phyloP scores from a whole-genome alignment of 2,797 vertebrate species.

The Macropodus opercularis region DNA sequence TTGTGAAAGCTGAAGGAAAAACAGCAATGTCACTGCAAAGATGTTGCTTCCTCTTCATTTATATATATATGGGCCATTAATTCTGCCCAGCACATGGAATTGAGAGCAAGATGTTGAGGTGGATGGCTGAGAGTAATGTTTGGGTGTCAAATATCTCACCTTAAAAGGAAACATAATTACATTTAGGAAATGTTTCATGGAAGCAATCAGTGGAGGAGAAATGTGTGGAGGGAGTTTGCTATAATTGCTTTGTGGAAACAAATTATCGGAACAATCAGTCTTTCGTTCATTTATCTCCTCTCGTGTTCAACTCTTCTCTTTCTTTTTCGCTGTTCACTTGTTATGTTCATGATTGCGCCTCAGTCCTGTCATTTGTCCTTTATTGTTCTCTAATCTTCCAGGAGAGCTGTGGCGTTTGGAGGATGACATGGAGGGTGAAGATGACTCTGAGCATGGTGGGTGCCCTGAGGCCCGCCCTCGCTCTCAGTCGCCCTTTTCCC shows the following conservation, averaged over 20 bases:
- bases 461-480: constrained; percentile 64
- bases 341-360: neutral
- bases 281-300: constrained; percentile 8
- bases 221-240: constrained; percentile 30
- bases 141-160: constrained; percentile 31
- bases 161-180: constrained; percentile 45
- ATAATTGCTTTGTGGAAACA: constrained; percentile 43
- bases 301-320: neutral
- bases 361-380: neutral
- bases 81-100: constrained; percentile 24
- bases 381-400: constrained; percentile 37
- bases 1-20: constrained; percentile 24
- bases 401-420: constrained; percentile 88
- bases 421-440: constrained; percentile 80
- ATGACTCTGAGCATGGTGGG: constrained; percentile 37
- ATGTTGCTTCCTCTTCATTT: constrained; percentile 30
- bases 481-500: constrained; percentile 85
- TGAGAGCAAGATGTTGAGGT: constrained; percentile 36
- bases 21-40: neutral
- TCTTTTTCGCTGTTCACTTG: neutral
- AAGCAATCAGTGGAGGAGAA: constrained; percentile 40
- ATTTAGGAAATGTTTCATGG: constrained; percentile 38
- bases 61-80: constrained; percentile 23
- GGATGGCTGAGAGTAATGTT: constrained; percentile 29
- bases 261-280: constrained; percentile 21